These are phyloP conservation scores for Helogale parvula DNA, from an alignment of 2,113 vertebrate species.

Conservation along the genomic window DNA sequence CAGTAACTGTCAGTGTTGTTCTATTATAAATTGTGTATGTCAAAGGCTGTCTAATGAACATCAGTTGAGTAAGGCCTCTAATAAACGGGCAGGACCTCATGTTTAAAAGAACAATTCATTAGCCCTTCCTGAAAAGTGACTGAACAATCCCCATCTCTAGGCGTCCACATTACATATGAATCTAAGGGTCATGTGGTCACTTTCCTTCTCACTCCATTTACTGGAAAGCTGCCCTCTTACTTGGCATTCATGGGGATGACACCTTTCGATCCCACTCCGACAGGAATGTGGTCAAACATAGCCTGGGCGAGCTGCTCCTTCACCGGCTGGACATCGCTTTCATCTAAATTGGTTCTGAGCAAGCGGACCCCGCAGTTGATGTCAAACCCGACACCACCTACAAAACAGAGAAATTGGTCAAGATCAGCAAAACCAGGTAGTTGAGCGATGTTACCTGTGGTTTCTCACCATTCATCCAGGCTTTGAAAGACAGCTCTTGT, in stretches of 20 bases:
- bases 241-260: slow-evolving; percentile 99
- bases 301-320: slow-evolving; percentile 98
- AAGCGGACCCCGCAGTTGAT: slow-evolving; percentile 98
- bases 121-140: not conserved
- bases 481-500: not conserved
- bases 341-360: slow-evolving; percentile 96
- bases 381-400: slow-evolving; percentile 98
- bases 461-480: not conserved
- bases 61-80: not conserved
- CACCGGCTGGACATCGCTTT: slow-evolving; percentile 96
- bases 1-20: not conserved
- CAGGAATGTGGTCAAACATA: slow-evolving; percentile 98
- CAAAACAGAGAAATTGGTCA: not conserved
- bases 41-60: not conserved
- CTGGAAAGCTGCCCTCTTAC: slow-evolving; percentile 84
- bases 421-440: not conserved
- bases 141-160: not conserved
- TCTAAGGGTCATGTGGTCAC: not conserved
- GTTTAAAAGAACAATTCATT: not conserved
- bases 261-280: slow-evolving; percentile 97
- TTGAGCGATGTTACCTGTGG: not conserved
- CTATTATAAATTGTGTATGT: not conserved
- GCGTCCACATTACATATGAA: not conserved
- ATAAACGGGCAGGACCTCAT: not conserved
- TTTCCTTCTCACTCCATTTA: not conserved